These are phyloP conservation scores for Sinocyclocheilus anshuiensis DNA, from an alignment of 2,113 vertebrate genomes.

Conservation along the genomic window DNA sequence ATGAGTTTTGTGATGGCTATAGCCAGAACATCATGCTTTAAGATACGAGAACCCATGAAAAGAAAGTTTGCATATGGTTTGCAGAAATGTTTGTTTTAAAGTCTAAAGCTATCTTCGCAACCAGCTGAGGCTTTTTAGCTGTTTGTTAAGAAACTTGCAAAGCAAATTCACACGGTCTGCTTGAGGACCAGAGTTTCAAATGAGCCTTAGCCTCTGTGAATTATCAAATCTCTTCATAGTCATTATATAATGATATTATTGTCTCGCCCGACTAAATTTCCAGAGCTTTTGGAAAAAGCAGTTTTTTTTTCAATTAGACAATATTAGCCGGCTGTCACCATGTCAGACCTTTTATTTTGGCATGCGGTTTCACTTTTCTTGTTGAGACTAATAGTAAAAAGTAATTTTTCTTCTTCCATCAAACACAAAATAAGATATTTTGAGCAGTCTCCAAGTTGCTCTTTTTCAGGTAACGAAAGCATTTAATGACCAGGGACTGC, in stretches of 20 bases:
- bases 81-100: slow-evolving; percentile 5
- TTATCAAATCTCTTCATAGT: not conserved
- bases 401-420: not conserved
- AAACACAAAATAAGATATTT: not conserved
- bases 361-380: not conserved
- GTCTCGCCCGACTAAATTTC: not conserved
- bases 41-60: not conserved
- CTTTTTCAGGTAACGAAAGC: not conserved
- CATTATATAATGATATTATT: not conserved
- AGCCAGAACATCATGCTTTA: not conserved
- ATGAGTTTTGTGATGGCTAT: not conserved
- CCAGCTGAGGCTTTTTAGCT: not conserved
- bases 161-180: not conserved
- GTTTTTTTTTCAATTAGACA: not conserved
- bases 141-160: slow-evolving; percentile 17
- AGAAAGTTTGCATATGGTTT: slow-evolving; percentile 8
- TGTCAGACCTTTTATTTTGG: no score
- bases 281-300: not conserved
- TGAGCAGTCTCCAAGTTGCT: not conserved
- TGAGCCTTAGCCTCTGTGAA: not conserved
- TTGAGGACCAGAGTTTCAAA: not conserved
- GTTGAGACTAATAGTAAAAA: not conserved
- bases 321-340: not conserved
- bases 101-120: not conserved
- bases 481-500: not conserved